Base-by-base conservation (phyloP, 2,888 invertebrate genomes). In the Dryocosmus kuriphilus region DNA sequence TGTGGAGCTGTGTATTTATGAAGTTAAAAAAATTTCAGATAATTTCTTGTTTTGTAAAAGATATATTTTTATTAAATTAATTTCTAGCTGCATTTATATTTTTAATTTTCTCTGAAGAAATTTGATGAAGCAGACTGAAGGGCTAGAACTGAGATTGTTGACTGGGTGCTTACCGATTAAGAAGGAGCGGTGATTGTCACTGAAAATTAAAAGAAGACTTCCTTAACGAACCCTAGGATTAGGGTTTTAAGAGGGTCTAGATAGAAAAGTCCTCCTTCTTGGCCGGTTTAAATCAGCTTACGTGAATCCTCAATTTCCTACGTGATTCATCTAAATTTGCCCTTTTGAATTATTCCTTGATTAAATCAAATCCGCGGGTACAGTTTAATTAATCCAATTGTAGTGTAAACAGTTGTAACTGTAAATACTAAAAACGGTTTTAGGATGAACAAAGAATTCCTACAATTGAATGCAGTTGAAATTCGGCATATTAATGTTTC, bases 181-280 rank as follows among this genome's bases (percentile, higher is more conserved):
- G 9, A 51, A 51, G 2, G 9, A 9, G 9, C 2, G 51, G n/a
- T 51, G 8, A n/a, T 51, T 51, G 51, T 51, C n/a, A 19, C 51
- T 51, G 51, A n/a, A 51, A n/a, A 41, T 14, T 11, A 14, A 14
- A 51, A 8, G n/a, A 8, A n/a, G n/a, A 51, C 8, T 51, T 51
- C n/a, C 51, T 51, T 51, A 51, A 51, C n/a, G 51, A 51, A 51
- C 51, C 8, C n/a, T 51, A 51, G 51, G n/a, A 51, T 51, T 51
- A 51, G 51, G 51, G 51, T 4, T 51, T 51, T 2, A 51, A 51
- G n/a, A 51, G 8, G 7, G n/a, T 51, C n/a, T n/a, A 51, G n/a
- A 51, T 51, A 51, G 19, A 51, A n/a, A 51, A 51, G 7, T n/a
- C 8, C 51, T 51, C n/a, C 3, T 35, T 35, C 35, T 35, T 35